These are phyloP conservation scores for Saccopteryx bilineata DNA, from an alignment of 2,113 vertebrate species.

Conservation along the genomic window DNA sequence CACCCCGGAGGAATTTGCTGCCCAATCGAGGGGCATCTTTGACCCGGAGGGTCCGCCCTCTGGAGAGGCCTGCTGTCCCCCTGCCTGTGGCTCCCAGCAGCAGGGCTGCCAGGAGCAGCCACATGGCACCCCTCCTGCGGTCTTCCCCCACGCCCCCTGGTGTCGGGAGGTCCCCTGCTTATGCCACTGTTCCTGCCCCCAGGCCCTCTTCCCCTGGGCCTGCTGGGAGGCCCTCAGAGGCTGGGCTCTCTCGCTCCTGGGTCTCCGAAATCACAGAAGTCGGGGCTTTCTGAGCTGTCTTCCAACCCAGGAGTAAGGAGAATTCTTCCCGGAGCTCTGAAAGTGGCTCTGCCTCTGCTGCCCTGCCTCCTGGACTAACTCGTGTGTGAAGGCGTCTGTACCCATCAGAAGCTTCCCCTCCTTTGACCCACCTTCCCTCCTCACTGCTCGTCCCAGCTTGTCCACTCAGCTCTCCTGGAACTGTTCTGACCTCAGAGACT, in stretches of 20 bases:
- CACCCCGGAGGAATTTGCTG: constrained; percentile 77
- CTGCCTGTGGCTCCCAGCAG: constrained; percentile 72
- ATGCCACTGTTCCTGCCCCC: constrained; percentile 75
- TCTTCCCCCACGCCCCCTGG: constrained; percentile 79
- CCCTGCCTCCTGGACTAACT: constrained; percentile 58
- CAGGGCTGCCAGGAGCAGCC: constrained; percentile 87
- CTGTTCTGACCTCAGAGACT: neutral
- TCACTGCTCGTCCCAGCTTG: neutral
- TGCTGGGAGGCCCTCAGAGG: constrained; percentile 84
- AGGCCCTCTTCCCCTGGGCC: constrained; percentile 80
- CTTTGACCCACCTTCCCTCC: constrained; percentile 16
- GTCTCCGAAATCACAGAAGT: constrained; percentile 95
- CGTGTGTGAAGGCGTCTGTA: constrained; percentile 54
- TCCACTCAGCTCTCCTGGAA: neutral
- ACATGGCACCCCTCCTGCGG: constrained; percentile 84
- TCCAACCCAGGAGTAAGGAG: neutral
- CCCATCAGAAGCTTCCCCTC: constrained; percentile 27
- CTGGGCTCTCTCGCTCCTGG: constrained; percentile 91
- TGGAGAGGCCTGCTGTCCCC: constrained; percentile 84
- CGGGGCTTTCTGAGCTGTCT: constrained; percentile 92
- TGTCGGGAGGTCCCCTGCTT: constrained; percentile 63
- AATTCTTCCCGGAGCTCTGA: constrained; percentile 23
- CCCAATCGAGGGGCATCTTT: constrained; percentile 83
- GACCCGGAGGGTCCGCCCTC: constrained; percentile 82
- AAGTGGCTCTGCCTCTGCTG: constrained; percentile 58